Conservation (phyloP, 2,797 vertebrate species). For the Takifugu rubripes region DNA sequence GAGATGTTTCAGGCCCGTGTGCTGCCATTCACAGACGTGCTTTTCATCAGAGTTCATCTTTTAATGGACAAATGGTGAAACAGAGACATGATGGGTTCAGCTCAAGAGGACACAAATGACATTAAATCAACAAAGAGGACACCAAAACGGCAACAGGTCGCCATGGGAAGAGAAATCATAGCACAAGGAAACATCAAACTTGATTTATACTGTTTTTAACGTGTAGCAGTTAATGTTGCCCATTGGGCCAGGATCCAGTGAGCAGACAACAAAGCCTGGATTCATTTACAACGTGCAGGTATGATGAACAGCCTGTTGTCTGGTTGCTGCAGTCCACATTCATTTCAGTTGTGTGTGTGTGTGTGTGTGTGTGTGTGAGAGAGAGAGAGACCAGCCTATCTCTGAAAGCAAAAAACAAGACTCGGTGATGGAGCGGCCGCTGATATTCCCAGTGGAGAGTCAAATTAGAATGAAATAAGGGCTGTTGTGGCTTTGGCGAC, state of each 20-base stretch:
- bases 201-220: too few species aligned
- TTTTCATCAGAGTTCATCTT: slow-evolving; percentile 35
- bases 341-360: slow-evolving; percentile 36
- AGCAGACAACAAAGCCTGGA: slow-evolving; percentile 7
- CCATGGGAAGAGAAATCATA: slow-evolving; percentile 9
- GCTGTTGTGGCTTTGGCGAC: slow-evolving; percentile 36
- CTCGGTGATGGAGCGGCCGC: slow-evolving; percentile 17
- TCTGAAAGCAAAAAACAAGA: slow-evolving; percentile 10
- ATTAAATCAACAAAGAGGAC: slow-evolving; percentile 23
- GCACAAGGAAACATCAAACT: slow-evolving; percentile 1
- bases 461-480: slow-evolving; percentile 57
- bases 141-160: slow-evolving; percentile 29
- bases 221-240: too few species aligned
- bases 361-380: slow-evolving; percentile 5
- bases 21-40: slow-evolving; percentile 8
- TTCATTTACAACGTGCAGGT: slow-evolving; percentile 20
- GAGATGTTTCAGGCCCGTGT: neutral
- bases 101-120: slow-evolving; percentile 9
- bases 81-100: too few species aligned
- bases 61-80: slow-evolving; percentile 35
- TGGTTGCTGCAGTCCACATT: slow-evolving; percentile 37
- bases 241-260: too few species aligned
- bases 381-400: slow-evolving; percentile 27
- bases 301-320: slow-evolving; percentile 50
- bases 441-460: slow-evolving; percentile 36